Base-by-base conservation (phyloP, 1,140 invertebrate genomes). In the Saxidomus purpurata region DNA sequence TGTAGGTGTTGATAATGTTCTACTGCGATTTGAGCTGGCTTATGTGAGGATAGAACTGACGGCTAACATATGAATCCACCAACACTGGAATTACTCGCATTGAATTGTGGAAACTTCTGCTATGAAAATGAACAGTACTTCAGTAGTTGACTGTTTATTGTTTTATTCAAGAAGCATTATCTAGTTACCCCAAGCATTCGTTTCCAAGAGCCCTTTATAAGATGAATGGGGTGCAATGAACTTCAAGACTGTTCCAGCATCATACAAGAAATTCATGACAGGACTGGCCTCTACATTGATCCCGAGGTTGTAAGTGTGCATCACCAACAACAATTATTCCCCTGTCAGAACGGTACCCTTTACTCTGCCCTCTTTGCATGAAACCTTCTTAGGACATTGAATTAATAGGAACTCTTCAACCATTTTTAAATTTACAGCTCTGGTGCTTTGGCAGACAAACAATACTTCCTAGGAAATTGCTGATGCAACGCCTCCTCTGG, bases 121-220 rank as follows among this genome's bases (percentile, higher is more conserved):
- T 69, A 91, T 89, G 1, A 92, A 74, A 13, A 90, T 93, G 13
- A 19, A 31, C 25, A 93, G 71, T 17, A 90, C 81, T n/a, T 90
- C 87, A 91, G 90, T 81, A 19, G 90, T 82, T 13, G 92, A 52
- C 15, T 77, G 61, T 31, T 90, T 76, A 19, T 40, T n/a, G 0
- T 31, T 19, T 8, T 1, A 25, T 34, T 90, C 55, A 25, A 55
- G 13, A n/a, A 93, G 59, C 49, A 91, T 87, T 17, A 28, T 55
- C 88, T 19, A 25, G 83, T 69, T 3, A 89, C 59, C 17, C 89
- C 81, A 11, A 93, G 89, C 47, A 90, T 82, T 25, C 92, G 31
- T 40, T 93, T 91, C 92, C 91, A 93, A 6, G 77, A 55, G 15
- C 89, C 87, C 17, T 71, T 71, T 87, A 67, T 90, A 88, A 1